These are phyloP conservation scores for Nanger granti DNA, from an alignment of 2,113 vertebrate genomes.

Conservation along the genomic window DNA sequence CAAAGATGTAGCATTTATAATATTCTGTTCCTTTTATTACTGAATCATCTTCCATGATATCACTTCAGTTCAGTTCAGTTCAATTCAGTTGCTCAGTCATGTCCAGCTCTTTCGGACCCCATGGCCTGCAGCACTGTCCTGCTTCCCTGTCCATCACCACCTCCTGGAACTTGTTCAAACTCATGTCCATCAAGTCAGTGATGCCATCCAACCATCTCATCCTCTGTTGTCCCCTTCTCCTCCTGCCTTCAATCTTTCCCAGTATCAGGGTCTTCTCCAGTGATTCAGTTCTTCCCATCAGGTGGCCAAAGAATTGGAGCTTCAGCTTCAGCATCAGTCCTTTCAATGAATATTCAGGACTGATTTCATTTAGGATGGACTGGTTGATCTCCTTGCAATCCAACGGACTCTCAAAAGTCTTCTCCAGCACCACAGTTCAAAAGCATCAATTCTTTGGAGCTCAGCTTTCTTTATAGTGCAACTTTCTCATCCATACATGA, in stretches of 20 bases:
- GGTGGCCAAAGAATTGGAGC: not conserved
- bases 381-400: not conserved
- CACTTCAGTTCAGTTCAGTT: not conserved
- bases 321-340: not conserved
- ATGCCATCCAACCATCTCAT: not conserved
- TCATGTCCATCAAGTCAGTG: not conserved
- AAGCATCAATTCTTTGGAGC: fast-evolving
- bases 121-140: not conserved
- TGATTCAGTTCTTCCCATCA: not conserved
- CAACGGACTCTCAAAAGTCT: not conserved
- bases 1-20: not conserved
- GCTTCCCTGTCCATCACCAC: not conserved
- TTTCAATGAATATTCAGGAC: not conserved
- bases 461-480: not conserved
- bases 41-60: not conserved
- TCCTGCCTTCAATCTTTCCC: not conserved
- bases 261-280: not conserved
- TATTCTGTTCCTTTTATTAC: not conserved
- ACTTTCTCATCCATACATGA: not conserved
- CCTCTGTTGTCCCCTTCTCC: not conserved
- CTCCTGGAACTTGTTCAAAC: not conserved
- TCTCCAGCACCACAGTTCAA: not conserved
- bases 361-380: not conserved
- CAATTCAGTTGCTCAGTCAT: not conserved
- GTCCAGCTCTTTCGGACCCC: not conserved